Evolutionary conservation across 2,797 vertebrate species (phyloP).

Genomic region (Phalloptychus januarius): DNA sequence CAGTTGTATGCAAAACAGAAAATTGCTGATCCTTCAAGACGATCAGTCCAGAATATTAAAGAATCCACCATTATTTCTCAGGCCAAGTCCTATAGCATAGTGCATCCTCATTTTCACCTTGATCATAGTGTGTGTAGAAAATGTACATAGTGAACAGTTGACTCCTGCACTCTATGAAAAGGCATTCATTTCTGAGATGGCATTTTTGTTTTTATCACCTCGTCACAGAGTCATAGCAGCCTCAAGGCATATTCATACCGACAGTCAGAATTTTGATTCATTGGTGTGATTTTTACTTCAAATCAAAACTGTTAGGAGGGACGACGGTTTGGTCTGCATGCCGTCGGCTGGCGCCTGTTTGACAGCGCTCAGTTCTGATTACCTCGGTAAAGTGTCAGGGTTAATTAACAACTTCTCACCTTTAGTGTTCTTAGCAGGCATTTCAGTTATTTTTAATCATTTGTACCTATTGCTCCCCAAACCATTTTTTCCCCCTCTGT

Average conservation of each 20-base stretch:
- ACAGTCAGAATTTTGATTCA: constrained; percentile 1
- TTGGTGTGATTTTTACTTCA: background rate
- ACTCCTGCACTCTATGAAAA: constrained; percentile 53
- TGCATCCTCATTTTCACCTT: constrained; percentile 69
- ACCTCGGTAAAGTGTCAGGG: background rate
- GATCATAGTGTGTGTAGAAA: constrained; percentile 64
- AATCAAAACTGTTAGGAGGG: background rate
- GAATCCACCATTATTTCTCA: constrained; percentile 78
- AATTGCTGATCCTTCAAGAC: constrained; percentile 66
- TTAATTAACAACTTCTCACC: constrained; percentile 6
- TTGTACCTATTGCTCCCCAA: background rate
- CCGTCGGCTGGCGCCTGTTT: background rate
- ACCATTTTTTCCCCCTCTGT: background rate
- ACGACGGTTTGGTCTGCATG: background rate
- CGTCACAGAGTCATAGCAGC: constrained; percentile 61
- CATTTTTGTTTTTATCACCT: constrained; percentile 25
- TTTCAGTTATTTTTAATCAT: background rate
- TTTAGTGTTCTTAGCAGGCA: background rate
- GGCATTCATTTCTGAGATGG: constrained; percentile 38
- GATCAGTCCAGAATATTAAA: constrained; percentile 72
- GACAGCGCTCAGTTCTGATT: background rate
- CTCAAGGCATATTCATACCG: constrained; percentile 48
- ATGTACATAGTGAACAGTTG: constrained; percentile 66
- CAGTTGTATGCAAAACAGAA: constrained; percentile 85
- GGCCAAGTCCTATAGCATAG: constrained; percentile 75